Conservation (phyloP, 2,113 vertebrate genomes). For the Labeo rohita region DNA sequence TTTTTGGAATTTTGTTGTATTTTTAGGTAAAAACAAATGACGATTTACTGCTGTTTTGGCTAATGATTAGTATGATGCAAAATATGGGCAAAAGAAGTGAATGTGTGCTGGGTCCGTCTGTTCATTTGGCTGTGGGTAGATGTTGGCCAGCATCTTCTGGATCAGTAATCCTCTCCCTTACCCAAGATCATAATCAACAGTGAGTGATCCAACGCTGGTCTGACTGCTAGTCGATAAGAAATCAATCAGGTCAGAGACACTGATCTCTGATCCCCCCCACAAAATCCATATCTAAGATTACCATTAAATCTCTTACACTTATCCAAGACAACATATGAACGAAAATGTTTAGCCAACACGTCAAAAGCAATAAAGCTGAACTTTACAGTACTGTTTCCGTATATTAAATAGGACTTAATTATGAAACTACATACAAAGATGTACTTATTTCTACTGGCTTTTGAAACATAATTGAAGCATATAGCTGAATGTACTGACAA, state of each 20-base stretch:
- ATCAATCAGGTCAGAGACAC: neutral
- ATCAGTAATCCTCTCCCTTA: neutral
- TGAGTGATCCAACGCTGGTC: neutral
- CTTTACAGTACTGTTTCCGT: neutral
- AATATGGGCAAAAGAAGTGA: neutral
- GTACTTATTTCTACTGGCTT: neutral
- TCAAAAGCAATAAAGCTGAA: neutral
- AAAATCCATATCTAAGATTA: constrained; percentile 15
- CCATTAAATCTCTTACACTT: neutral
- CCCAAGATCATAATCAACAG: neutral
- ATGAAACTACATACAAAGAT: too few species aligned
- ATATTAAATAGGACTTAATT: neutral
- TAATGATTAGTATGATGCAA: neutral
- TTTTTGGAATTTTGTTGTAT: neutral
- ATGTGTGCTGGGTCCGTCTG: neutral
- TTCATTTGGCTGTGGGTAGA: neutral
- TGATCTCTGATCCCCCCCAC: neutral
- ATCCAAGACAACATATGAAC: neutral
- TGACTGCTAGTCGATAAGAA: neutral
- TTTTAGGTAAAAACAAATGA: neutral
- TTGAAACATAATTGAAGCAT: neutral
- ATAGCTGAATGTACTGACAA: neutral
- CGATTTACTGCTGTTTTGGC: neutral
- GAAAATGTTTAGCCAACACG: neutral
- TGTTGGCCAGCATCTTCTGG: neutral